Evolutionary conservation across 2,888 invertebrate species (phyloP).

Genomic region (Temnothorax rugatulus): DNA sequence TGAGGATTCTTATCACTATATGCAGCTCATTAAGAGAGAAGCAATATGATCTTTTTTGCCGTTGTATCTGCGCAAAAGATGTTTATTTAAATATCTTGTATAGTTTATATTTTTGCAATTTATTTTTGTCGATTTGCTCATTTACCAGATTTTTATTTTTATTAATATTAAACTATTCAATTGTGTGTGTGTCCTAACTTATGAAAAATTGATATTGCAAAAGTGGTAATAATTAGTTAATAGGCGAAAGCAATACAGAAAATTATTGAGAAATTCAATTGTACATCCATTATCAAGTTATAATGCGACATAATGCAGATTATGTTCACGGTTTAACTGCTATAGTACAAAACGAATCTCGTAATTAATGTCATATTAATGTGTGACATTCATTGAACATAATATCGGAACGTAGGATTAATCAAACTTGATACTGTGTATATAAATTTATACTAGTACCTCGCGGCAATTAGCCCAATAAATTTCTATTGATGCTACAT

Average conservation of each 20-base stretch:
- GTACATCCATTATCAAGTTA: conserved; percentile 18
- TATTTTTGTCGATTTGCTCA: not conserved
- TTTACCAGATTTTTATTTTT: not conserved
- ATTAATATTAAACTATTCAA: conserved; percentile 1
- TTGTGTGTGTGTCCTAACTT: not conserved
- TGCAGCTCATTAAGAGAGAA: conserved; percentile 8
- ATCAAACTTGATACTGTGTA: conserved; percentile 37
- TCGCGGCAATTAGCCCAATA: conserved; percentile 22
- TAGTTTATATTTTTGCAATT: not conserved
- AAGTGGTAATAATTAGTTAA: not conserved
- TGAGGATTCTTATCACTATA: not conserved
- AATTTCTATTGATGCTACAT: conserved; percentile 7
- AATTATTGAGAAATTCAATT: conserved; percentile 32
- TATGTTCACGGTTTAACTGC: conserved; percentile 47
- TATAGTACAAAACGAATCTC: conserved; percentile 10
- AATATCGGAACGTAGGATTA: conserved; percentile 35
- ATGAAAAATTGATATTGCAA: not conserved
- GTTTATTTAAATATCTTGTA: conserved; percentile 3
- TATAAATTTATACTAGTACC: conserved; percentile 15
- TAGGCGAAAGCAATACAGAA: not conserved
- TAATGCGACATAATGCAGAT: conserved; percentile 26
- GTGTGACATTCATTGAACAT: conserved; percentile 22
- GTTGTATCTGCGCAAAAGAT: not conserved
- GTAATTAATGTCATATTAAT: conserved; percentile 43
- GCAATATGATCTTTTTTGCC: not conserved